phyloP scores from a whole-genome alignment of 2,113 vertebrate species.

The Festucalex cinctus region DNA sequence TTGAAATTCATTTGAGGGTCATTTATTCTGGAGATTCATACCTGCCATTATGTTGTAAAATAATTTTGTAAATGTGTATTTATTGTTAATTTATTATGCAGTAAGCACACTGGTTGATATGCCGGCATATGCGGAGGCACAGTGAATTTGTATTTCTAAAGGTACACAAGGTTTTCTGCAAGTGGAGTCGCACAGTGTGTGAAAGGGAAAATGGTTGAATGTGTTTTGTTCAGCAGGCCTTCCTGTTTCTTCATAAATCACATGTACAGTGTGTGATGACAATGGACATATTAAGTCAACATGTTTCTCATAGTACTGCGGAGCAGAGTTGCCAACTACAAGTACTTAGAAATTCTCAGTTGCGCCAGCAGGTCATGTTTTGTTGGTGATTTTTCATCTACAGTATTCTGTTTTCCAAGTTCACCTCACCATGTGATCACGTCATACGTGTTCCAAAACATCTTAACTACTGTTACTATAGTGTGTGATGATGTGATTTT shows the following conservation, averaged over 20 bases:
- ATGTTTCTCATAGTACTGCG: constrained; percentile 9
- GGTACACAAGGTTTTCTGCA: background rate
- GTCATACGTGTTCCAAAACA: constrained; percentile 14
- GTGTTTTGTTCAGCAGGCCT: constrained; percentile 19
- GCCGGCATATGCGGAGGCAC: background rate
- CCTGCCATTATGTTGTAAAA: constrained; percentile 12
- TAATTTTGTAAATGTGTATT: constrained; percentile 33
- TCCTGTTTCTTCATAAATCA: constrained; percentile 3
- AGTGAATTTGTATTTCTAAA: constrained; percentile 26
- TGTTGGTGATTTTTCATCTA: constrained; percentile 10
- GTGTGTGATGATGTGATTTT: constrained; percentile 17
- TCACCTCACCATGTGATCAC: constrained; percentile 13
- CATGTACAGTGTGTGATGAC: background rate
- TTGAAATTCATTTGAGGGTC: constrained; percentile 8
- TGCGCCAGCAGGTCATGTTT: constrained; percentile 42
- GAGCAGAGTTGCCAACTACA: background rate
- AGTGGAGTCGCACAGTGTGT: constrained; percentile 10
- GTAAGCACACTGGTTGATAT: constrained; percentile 20
- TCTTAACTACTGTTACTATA: constrained; percentile 2
- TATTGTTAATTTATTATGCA: constrained; percentile 65
- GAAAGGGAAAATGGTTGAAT: constrained; percentile 20
- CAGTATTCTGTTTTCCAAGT: constrained; percentile 4
- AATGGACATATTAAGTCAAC: background rate
- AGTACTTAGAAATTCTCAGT: background rate
- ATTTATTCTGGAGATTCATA: constrained; percentile 15